Evolutionary conservation across 2,888 invertebrate species (phyloP).

Genomic region (Acanthosepion lycidas): DNA sequence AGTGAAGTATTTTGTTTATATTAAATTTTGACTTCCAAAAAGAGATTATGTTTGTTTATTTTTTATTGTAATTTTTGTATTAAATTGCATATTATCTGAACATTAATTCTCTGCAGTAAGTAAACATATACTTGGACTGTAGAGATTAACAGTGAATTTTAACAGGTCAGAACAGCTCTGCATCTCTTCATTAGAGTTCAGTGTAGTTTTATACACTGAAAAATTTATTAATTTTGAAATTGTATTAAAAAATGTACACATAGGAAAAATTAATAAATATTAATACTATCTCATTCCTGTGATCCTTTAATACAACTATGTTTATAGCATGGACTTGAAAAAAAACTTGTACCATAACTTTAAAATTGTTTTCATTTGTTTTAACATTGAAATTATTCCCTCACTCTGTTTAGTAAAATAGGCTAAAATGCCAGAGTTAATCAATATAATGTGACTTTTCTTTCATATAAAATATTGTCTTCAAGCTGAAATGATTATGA

Average conservation of each 20-base stretch:
- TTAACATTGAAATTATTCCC: neutral
- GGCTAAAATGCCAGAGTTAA: neutral
- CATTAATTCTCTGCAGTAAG: neutral
- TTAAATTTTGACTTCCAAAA: neutral
- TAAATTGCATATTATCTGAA: neutral
- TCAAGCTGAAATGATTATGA: neutral
- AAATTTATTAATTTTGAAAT: neutral
- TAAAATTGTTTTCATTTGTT: neutral
- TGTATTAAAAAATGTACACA: neutral
- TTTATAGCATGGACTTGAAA: no score
- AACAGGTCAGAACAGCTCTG: neutral
- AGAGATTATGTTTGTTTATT: neutral
- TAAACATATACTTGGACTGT: neutral
- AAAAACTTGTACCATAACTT: no score
- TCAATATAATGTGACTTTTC: neutral
- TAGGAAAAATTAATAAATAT: neutral
- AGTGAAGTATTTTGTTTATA: conserved; percentile 1
- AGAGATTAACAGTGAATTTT: neutral
- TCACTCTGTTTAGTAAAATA: neutral
- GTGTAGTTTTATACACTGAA: conserved; percentile 22
- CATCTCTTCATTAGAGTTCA: neutral
- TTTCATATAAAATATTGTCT: neutral
- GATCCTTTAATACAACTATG: no score
- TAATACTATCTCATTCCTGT: no score
- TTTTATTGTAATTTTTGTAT: neutral